Evolutionary conservation across 1,140 invertebrate species (phyloP).

Genomic region (Dinothrombium tinctorium): DNA sequence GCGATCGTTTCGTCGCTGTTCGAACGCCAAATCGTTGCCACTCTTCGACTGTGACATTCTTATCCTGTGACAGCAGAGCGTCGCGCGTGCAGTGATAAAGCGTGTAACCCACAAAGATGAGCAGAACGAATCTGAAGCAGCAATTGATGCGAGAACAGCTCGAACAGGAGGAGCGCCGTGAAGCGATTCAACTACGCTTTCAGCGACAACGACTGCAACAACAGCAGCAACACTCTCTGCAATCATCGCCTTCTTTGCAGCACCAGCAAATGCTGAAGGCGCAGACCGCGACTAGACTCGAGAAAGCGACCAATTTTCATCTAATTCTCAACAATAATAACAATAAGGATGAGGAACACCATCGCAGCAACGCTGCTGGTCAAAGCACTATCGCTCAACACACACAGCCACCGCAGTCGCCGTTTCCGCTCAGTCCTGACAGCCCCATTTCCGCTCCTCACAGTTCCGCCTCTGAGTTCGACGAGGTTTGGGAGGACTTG

Average conservation of each 20-base stretch:
- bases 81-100: too few relatives aligned
- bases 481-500: conserved; percentile 6
- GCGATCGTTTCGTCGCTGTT: too few relatives aligned
- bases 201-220: conserved; percentile 1
- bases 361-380: too few relatives aligned
- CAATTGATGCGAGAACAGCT: conserved; percentile 3
- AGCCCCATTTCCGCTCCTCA: conserved; percentile 8
- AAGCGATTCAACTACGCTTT: background rate
- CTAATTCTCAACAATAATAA: background rate
- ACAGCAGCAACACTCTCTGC: background rate
- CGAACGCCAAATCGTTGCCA: too few relatives aligned
- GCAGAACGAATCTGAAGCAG: conserved; percentile 4
- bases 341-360: too few relatives aligned
- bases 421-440: conserved; percentile 10
- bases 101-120: too few relatives aligned
- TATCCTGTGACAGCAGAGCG: too few relatives aligned
- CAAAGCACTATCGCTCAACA: background rate
- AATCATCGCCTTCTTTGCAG: background rate
- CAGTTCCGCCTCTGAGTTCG: conserved; percentile 7
- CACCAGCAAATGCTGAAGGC: background rate
- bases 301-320: background rate
- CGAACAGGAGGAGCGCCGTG: background rate
- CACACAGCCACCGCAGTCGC: conserved; percentile 4
- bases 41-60: too few relatives aligned
- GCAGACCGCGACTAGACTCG: background rate